Conservation (phyloP, 2,888 invertebrate genomes). For the Lycia hirtaria region DNA sequence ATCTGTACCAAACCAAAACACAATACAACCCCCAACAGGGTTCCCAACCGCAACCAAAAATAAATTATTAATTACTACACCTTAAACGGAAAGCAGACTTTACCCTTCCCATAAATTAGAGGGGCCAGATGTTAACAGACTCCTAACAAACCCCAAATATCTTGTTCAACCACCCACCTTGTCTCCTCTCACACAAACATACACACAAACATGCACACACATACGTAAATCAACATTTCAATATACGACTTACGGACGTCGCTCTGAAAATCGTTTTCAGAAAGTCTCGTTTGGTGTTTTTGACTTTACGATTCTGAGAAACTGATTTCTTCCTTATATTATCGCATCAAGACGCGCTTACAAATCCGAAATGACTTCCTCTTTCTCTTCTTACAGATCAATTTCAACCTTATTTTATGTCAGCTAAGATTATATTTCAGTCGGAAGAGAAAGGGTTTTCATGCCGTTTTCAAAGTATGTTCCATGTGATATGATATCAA, state of each 20-base stretch:
- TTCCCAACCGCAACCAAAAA: conserved; percentile 65
- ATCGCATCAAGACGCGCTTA: conserved; percentile 68
- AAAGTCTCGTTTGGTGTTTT: conserved; percentile 49
- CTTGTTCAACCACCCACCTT: conserved; percentile 80
- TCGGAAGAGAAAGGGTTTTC: conserved; percentile 7
- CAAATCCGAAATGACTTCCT: conserved; percentile 45
- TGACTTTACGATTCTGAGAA: conserved; percentile 71
- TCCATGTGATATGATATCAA: conserved; percentile 82
- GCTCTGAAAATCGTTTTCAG: conserved; percentile 29
- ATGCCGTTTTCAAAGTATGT: conserved; percentile 48
- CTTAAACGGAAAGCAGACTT: conserved; percentile 68
- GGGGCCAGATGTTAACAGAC: conserved; percentile 82
- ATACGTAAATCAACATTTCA: conserved; percentile 53
- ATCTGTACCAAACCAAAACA: conserved; percentile 41
- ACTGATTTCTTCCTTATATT: conserved; percentile 78
- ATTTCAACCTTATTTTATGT: conserved; percentile 30
- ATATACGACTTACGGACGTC: conserved; percentile 27
- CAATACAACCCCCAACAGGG: conserved; percentile 36
- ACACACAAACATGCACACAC: conserved; percentile 38
- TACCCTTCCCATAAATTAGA: conserved; percentile 80
- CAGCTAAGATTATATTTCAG: not conserved
- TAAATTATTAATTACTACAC: conserved; percentile 83
- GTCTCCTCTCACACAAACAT: conserved; percentile 54
- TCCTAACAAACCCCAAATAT: conserved; percentile 81
- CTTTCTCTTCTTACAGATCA: conserved; percentile 21